Conservation (phyloP, 2,113 vertebrate species). For the Clarias gariepinus region DNA sequence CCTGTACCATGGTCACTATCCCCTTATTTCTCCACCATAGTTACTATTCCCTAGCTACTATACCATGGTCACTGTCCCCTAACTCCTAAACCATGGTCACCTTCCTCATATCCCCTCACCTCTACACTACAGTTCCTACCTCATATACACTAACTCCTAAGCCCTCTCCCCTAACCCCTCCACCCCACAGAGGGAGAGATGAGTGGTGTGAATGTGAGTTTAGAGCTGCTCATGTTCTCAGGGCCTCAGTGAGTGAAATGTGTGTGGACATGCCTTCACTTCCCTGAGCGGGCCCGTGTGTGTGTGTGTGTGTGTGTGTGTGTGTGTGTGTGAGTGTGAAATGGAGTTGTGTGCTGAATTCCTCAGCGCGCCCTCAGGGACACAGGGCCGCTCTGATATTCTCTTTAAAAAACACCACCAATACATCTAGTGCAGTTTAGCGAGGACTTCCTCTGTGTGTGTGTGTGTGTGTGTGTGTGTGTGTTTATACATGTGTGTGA, state of each 20-base stretch:
- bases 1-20: neutral
- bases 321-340: slow-evolving; percentile 9
- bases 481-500: slow-evolving; percentile 57
- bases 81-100: no score
- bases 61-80: no score
- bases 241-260: slow-evolving; percentile 37
- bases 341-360: slow-evolving; percentile 54
- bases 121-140: no score
- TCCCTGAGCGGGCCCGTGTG: slow-evolving; percentile 26
- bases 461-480: slow-evolving; percentile 19
- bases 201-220: slow-evolving; percentile 14
- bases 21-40: neutral
- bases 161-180: neutral
- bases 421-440: slow-evolving; percentile 71
- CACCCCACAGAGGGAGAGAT: neutral
- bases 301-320: slow-evolving; percentile 31
- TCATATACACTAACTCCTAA: neutral
- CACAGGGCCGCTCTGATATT: slow-evolving; percentile 53
- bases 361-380: slow-evolving; percentile 54
- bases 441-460: slow-evolving; percentile 66
- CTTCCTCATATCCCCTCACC: no score
- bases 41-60: no score
- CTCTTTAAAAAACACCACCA: slow-evolving; percentile 66
- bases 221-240: slow-evolving; percentile 25
- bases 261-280: slow-evolving; percentile 35